Conservation (phyloP, 2,797 vertebrate genomes). For the Pitangus sulphuratus region DNA sequence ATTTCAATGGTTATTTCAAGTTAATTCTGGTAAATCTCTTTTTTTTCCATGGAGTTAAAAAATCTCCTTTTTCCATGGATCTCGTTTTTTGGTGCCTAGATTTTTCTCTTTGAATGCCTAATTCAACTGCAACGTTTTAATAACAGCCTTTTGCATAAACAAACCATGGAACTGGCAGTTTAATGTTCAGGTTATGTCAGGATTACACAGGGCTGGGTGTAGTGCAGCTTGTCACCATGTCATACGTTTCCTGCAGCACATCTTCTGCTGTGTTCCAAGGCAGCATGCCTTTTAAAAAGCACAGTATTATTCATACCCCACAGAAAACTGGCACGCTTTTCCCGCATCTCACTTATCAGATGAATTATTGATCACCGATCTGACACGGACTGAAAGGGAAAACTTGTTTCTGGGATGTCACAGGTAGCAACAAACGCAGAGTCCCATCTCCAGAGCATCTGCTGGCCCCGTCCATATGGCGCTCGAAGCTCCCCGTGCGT, state of each 20-base stretch:
- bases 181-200: not conserved
- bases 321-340: not conserved
- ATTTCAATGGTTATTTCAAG: not conserved
- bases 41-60: not conserved
- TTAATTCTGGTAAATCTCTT: not conserved
- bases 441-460: accelerated
- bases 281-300: not conserved
- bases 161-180: not conserved
- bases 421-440: not conserved
- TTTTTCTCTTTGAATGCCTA: not conserved
- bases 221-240: not conserved
- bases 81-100: not conserved
- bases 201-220: not conserved
- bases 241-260: not conserved
- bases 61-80: not conserved
- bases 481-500: not conserved
- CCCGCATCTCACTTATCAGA: not conserved
- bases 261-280: not conserved
- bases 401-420: not conserved
- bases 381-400: not conserved
- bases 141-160: not conserved
- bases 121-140: not conserved
- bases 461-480: not conserved
- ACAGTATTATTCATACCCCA: not conserved
- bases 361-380: constrained; percentile 3